phyloP scores from a whole-genome alignment of 2,888 invertebrate genomes.

The Hirtodrosophila histrioides region DNA sequence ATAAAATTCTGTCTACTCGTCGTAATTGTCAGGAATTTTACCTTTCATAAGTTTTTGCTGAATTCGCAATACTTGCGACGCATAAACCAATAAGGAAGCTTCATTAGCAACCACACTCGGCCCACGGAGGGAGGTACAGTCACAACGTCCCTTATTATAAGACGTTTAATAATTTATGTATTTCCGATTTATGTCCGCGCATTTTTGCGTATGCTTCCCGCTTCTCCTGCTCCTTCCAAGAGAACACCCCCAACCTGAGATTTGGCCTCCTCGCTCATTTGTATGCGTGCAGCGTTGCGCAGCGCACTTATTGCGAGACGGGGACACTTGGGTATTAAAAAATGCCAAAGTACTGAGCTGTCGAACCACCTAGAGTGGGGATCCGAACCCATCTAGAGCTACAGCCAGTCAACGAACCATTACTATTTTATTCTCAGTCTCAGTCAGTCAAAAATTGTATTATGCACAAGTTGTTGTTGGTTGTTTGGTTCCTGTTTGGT shows the following conservation, averaged over 20 bases:
- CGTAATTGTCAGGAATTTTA: not conserved
- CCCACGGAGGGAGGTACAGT: conserved; percentile 22
- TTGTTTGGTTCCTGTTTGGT: conserved; percentile 38
- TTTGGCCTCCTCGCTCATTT: conserved; percentile 55
- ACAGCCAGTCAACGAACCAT: conserved; percentile 69
- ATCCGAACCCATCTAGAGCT: conserved; percentile 21
- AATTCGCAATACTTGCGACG: conserved; percentile 2
- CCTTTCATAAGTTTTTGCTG: not conserved
- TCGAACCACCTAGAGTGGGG: conserved; percentile 27
- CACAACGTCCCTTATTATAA: conserved; percentile 59
- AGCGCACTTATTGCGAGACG: conserved; percentile 75
- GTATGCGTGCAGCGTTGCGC: conserved; percentile 75
- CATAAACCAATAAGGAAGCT: conserved; percentile 31
- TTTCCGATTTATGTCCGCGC: conserved; percentile 73
- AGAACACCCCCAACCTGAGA: conserved; percentile 8
- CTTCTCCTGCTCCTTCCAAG: conserved; percentile 14
- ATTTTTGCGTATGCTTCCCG: conserved; percentile 42
- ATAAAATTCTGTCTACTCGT: no score
- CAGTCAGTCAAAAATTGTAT: conserved; percentile 70
- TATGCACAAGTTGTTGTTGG: conserved; percentile 60
- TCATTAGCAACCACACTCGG: conserved; percentile 46
- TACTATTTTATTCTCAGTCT: conserved; percentile 59
- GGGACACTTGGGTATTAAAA: conserved; percentile 78
- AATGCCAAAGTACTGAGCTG: conserved; percentile 63
- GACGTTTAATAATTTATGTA: conserved; percentile 75